phyloP scores from a whole-genome alignment of 2,113 vertebrate genomes.

The Desmodus rotundus region DNA sequence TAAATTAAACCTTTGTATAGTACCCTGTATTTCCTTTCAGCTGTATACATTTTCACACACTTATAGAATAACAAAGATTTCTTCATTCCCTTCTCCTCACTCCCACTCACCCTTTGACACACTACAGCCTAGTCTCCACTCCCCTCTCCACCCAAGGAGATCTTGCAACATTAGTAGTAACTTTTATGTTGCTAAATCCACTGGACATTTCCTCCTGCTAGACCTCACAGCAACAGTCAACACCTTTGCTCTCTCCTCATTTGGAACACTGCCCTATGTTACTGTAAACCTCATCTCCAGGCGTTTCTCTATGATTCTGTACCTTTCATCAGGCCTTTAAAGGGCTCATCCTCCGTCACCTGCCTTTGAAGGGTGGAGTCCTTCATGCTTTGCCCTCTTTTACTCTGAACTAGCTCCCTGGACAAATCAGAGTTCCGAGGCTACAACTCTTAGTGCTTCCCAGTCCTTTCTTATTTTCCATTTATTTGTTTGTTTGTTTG shows the following conservation, averaged over 20 bases:
- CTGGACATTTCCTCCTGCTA: neutral
- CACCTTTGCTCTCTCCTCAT: neutral
- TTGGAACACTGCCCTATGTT: neutral
- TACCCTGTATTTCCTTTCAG: neutral
- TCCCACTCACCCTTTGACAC: neutral
- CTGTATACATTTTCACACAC: neutral
- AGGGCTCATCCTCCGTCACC: neutral
- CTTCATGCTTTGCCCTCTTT: neutral
- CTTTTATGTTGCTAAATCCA: neutral
- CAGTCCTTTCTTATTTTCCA: neutral
- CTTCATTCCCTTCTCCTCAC: neutral
- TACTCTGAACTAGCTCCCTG: neutral
- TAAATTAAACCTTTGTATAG: neutral
- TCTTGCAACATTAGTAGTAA: neutral
- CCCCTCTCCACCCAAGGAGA: neutral
- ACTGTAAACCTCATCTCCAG: neutral
- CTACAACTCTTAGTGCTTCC: neutral
- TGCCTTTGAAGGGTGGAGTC: neutral
- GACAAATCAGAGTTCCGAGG: neutral
- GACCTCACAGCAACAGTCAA: neutral
- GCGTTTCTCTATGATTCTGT: neutral
- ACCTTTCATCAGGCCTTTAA: neutral
- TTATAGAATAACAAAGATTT: neutral
- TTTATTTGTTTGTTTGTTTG: too few species aligned
- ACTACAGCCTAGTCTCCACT: neutral